Evolutionary conservation across 2,888 invertebrate genomes (phyloP).

Genomic region (Cephus pulcher): DNA sequence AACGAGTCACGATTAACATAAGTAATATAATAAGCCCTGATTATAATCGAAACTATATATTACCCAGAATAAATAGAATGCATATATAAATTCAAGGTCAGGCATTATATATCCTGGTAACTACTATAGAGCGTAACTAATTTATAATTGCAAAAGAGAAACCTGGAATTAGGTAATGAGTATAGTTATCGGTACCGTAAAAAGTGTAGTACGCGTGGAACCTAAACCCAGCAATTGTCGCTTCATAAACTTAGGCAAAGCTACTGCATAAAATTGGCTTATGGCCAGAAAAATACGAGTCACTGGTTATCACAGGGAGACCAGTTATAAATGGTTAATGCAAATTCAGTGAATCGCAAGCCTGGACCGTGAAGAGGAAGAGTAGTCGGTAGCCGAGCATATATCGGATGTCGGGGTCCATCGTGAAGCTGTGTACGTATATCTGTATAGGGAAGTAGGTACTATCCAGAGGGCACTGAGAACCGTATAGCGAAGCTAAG

Average conservation of each 20-base stretch:
- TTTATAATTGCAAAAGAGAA: neutral
- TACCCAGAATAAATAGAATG: neutral
- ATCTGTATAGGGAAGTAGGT: neutral
- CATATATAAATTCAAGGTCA: neutral
- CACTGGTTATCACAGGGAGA: neutral
- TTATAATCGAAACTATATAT: neutral
- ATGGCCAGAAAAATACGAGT: neutral
- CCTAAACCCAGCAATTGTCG: slow-evolving; percentile 24
- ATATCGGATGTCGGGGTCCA: slow-evolving; percentile 8
- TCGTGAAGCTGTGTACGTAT: neutral
- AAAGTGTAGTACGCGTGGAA: neutral
- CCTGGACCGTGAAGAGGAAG: neutral
- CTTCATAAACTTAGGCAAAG: slow-evolving; percentile 26
- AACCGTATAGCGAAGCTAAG: slow-evolving; percentile 15
- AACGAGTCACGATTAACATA: neutral
- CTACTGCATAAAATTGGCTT: neutral
- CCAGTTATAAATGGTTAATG: neutral
- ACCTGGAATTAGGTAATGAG: neutral
- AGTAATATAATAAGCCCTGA: neutral
- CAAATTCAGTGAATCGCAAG: slow-evolving; percentile 4
- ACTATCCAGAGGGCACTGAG: slow-evolving; percentile 9
- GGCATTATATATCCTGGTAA: neutral
- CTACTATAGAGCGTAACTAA: neutral
- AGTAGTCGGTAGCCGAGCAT: neutral
- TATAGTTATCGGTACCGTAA: neutral